These are phyloP conservation scores for Liparis tanakae DNA, from an alignment of 2,797 vertebrate genomes.

Conservation along the genomic window DNA sequence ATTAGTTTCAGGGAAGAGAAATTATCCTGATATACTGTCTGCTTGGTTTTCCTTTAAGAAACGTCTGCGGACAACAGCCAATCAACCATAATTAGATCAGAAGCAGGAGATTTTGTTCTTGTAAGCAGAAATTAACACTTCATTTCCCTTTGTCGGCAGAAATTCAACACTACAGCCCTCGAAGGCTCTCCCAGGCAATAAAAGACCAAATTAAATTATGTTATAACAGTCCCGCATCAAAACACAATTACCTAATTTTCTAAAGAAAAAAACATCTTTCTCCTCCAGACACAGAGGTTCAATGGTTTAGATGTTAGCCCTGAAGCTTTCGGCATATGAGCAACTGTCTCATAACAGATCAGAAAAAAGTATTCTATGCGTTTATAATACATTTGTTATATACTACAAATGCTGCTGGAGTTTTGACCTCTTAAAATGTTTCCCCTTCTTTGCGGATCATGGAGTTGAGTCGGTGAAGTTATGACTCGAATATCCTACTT, in stretches of 20 bases:
- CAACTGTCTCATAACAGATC: conserved; percentile 12
- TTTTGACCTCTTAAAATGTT: not conserved
- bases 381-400: not conserved
- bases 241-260: conserved; percentile 79
- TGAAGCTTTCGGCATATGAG: conserved; percentile 25
- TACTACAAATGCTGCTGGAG: not conserved
- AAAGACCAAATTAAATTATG: conserved; percentile 77
- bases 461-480: not conserved
- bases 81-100: conserved; percentile 85
- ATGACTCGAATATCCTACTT: not conserved
- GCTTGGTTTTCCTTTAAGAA: conserved; percentile 83
- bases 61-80: conserved; percentile 79
- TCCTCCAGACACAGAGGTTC: conserved; percentile 49
- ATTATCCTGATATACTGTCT: conserved; percentile 69
- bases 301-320: conserved; percentile 40
- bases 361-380: not conserved
- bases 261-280: conserved; percentile 62
- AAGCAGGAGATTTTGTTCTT: conserved; percentile 83
- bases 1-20: conserved; percentile 82
- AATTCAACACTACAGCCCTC: conserved; percentile 82
- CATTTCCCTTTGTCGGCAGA: conserved; percentile 88
- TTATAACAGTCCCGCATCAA: conserved; percentile 69
- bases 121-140: conserved; percentile 91
- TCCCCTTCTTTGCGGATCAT: not conserved
- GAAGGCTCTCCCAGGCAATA: conserved; percentile 75